Base-by-base conservation (phyloP, 2,797 vertebrate genomes). In the Phyllotis vaccarum region DNA sequence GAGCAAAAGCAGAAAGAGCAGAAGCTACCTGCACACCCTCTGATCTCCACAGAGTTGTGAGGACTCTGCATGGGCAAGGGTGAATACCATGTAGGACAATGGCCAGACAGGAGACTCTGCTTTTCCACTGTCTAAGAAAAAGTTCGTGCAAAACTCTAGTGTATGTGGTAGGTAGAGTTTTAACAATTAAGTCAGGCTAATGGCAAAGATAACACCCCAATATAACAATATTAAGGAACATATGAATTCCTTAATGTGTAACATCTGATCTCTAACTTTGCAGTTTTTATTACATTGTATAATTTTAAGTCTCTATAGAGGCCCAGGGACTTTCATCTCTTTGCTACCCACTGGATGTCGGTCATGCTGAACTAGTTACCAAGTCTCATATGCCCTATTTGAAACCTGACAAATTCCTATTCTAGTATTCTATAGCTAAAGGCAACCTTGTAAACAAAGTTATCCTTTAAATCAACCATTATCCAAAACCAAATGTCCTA, bases 391-490 rank as follows among this genome's bases (percentile, higher is more conserved):
- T 4, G 49, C 6, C 19, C 54, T n/a, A 66, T 46, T 34, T 11
- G 37, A 92, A 89, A 75, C 14, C 52, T 11, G 10, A 58, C 58
- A 87, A 94, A 92, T 75, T 64, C 52, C 17, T 3, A 60, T 17
- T 74, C 66, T 66, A 89, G 78, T 17, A 60, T 29, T 74, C 62
- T 95, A 88, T 12, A 74, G 43, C 54, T 68, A 93, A 86, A 1
- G 31, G 54, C 16, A 86, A 87, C 52, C 80, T 31, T 34, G 11
- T 49, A 93, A 94, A 92, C 58, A 75, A 96, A 88, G 43, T 22
- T 83, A 75, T 54, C 68, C 70, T 64, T 74, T 82, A 83, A 90
- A 54, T 72, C 40, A 93, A 83, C 54, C 46, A 49, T 34, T 49
- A 78, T 10, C 24, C 76, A 93, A 93, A 97, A 95, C 54, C 72